These are phyloP conservation scores for Centropristis striata DNA, from an alignment of 2,113 vertebrate species.

Conservation along the genomic window DNA sequence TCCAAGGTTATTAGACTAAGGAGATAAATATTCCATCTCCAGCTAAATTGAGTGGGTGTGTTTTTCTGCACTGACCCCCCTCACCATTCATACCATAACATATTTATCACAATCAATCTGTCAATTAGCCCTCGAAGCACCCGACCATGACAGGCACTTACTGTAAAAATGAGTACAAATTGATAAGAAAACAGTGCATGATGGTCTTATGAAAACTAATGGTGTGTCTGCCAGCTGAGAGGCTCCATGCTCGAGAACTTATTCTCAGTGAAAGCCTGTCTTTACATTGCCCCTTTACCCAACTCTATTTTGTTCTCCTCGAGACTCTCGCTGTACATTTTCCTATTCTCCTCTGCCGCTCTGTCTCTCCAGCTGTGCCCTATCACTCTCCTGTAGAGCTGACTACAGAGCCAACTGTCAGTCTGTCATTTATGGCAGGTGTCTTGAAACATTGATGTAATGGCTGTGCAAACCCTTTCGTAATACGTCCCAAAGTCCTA, in stretches of 20 bases:
- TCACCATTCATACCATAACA: slow-evolving; percentile 51
- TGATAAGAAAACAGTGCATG: slow-evolving; percentile 74
- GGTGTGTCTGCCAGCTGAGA: slow-evolving; percentile 35
- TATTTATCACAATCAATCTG: slow-evolving; percentile 77
- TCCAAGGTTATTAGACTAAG: slow-evolving; percentile 56
- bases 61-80: slow-evolving; percentile 32
- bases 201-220: slow-evolving; percentile 74
- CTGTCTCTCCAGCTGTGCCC: slow-evolving; percentile 60
- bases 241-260: neutral
- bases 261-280: slow-evolving; percentile 23
- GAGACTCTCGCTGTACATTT: slow-evolving; percentile 1
- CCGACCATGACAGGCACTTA: slow-evolving; percentile 73
- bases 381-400: slow-evolving; percentile 52
- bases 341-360: slow-evolving; percentile 6
- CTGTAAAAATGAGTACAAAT: slow-evolving; percentile 77
- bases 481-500: slow-evolving; percentile 38
- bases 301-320: neutral
- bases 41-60: slow-evolving; percentile 56
- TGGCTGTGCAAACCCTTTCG: slow-evolving; percentile 48
- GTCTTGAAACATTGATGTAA: slow-evolving; percentile 74
- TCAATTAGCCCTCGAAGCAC: slow-evolving; percentile 63
- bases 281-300: neutral
- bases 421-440: slow-evolving; percentile 71
- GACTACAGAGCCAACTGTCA: slow-evolving; percentile 58
- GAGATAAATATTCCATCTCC: slow-evolving; percentile 65